Evolutionary conservation across 2,113 vertebrate genomes (phyloP).

Genomic region (Strix uralensis): DNA sequence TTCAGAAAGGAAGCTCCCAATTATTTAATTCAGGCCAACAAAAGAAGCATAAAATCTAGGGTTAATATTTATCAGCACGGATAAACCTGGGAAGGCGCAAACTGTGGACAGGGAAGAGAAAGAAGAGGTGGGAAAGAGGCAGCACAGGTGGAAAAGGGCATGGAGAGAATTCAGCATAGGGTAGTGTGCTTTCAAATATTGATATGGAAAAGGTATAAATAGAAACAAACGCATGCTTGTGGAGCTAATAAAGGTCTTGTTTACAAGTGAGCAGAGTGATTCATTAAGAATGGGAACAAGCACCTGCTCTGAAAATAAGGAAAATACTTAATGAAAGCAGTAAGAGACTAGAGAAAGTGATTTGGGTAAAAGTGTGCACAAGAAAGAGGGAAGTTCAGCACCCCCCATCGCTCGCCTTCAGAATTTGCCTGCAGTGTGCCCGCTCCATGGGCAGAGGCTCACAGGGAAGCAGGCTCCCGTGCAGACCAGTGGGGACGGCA

Average conservation of each 20-base stretch:
- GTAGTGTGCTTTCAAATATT: constrained; percentile 50
- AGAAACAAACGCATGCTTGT: constrained; percentile 11
- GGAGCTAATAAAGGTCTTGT: constrained; percentile 49
- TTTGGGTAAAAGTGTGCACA: neutral
- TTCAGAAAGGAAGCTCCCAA: neutral
- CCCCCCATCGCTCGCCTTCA: accelerated
- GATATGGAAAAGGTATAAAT: constrained; percentile 41
- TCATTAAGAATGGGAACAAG: neutral
- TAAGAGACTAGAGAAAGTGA: neutral
- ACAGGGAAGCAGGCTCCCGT: accelerated
- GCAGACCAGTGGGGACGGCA: neutral
- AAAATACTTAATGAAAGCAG: neutral
- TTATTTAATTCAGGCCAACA: neutral
- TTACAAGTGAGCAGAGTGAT: constrained; percentile 26
- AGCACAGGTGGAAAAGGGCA: neutral
- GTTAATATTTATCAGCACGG: neutral
- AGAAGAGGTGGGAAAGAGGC: neutral
- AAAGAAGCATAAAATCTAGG: neutral
- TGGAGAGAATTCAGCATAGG: neutral
- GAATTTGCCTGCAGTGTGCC: neutral
- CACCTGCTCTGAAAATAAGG: constrained; percentile 17
- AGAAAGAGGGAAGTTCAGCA: neutral
- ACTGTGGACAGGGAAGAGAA: neutral
- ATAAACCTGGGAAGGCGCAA: neutral
- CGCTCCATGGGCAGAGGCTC: neutral